Percentiles rank a stretch among this genome's conserved stretches.
Conservation (phyloP, 2,797 vertebrate species). For the Valencia hispanica region DNA sequence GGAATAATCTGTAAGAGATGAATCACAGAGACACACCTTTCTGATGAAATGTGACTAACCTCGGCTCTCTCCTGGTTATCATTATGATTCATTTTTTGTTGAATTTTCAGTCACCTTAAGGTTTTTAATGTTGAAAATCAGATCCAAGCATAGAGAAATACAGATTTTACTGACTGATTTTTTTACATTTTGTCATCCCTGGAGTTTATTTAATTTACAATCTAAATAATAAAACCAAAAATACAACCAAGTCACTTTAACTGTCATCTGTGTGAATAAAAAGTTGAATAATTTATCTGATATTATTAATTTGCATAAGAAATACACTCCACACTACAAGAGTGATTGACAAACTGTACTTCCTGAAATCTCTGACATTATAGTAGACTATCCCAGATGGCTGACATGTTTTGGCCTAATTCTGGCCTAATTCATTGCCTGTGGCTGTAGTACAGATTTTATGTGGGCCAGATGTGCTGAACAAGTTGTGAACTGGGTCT, state of each 20-base stretch:
- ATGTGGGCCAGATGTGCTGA: no score
- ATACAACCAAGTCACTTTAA: neutral
- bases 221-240: neutral
- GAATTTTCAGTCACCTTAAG: neutral
- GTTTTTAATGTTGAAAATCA: neutral
- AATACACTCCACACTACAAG: neutral
- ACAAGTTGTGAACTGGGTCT: no score
- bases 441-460: no score
- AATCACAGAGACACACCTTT: conserved; percentile 47
- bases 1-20: conserved; percentile 20
- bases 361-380: neutral
- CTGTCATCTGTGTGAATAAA: neutral
- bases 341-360: neutral
- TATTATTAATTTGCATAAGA: neutral
- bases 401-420: neutral
- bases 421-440: no score
- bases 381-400: neutral
- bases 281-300: neutral
- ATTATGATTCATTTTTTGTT: neutral
- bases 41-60: neutral
- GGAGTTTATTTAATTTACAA: neutral
- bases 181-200: neutral
- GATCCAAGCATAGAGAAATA: neutral
- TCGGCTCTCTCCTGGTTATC: neutral
- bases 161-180: neutral